Evolutionary conservation across 2,113 vertebrate genomes (phyloP), one percentile per base, ranked within the genome.

Genomic region (Climacteris rufus): DNA sequence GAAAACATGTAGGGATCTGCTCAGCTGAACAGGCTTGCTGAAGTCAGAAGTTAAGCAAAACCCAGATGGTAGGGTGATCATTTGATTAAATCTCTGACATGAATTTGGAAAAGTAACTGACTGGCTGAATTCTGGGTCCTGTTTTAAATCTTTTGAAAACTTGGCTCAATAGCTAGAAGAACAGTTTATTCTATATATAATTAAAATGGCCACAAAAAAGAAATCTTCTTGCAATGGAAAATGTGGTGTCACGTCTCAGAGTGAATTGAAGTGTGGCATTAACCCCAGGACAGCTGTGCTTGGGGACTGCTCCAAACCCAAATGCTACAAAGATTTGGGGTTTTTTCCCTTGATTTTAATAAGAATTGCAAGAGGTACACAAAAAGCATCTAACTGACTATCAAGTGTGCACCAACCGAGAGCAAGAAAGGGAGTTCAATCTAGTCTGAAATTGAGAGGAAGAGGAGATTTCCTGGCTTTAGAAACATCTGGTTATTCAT

Each of bases 171-270:
- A 54, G 8, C 39, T 61, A 40, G 87, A 64, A 78, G 89, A 93
- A 61, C 37, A n/a, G 42, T 70, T 94, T 87, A 63, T 92, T 90
- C 59, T 61, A 65, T 83, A n/a, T 61, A 24, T 84, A 83, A 96
- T 91, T 90, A 70, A 90, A 83, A 64, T 9, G 27, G 6, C 63
- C 64, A 85, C 64, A 86, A 83, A 39, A 83, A 95, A 88, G 35
- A 75, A 83, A 63, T 15, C 33, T 85, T 65, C 66, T 63, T 86
- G 42, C 68, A 56, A 87, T 53, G 71, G 90, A 96, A 96, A 95
- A 92, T 68, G 71, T 88, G 71, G 63, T 71, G 88, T 95, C 68
- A 52, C 0, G 1, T 95, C 75, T 90, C 2, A 0, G 52, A 86
- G 63, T 11, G 37, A 90, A 70, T 40, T 7, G 33, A 83, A 88